These are phyloP conservation scores for Eunapius fragilis DNA, from an alignment of 37 sponge, comb jelly and placozoan species.

Conservation along the genomic window DNA sequence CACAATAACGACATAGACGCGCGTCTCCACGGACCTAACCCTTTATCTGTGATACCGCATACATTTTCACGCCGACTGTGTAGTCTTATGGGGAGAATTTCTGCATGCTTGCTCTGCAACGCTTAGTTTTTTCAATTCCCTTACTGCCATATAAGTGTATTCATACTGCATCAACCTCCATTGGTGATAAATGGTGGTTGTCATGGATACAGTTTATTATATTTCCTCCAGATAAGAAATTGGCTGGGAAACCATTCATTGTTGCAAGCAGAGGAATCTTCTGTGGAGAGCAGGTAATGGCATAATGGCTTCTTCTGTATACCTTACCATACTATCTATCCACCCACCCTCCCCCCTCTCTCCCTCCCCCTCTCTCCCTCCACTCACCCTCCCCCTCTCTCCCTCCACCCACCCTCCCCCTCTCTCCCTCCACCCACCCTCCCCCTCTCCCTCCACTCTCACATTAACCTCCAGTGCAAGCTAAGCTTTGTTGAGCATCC, in stretches of 20 bases:
- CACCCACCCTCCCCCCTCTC: neutral
- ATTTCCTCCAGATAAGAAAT: slow-evolving; percentile 35
- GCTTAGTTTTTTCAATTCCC: neutral
- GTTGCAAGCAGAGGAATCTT: slow-evolving; percentile 30
- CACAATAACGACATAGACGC: neutral
- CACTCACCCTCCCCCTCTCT: no score
- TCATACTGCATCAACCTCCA: no score
- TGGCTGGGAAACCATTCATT: slow-evolving; percentile 62
- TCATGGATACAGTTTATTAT: neutral
- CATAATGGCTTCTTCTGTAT: neutral
- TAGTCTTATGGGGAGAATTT: neutral
- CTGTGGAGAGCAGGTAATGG: slow-evolving; percentile 59
- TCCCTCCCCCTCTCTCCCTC: neutral
- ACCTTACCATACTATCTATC: neutral
- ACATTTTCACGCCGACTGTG: neutral
- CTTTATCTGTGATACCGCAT: neutral
- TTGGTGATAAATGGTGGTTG: slow-evolving; percentile 1
- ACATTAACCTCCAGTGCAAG: neutral
- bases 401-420: neutral
- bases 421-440: neutral
- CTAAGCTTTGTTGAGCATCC: neutral
- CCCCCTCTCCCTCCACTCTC: neutral
- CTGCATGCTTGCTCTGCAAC: neutral
- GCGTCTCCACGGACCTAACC: neutral
- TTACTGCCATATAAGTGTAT: neutral